A percentile compares a stretch with the other conserved stretches of the same genome.
Conservation (phyloP, 2,113 vertebrate genomes). For the Acanthochromis polyacanthus region DNA sequence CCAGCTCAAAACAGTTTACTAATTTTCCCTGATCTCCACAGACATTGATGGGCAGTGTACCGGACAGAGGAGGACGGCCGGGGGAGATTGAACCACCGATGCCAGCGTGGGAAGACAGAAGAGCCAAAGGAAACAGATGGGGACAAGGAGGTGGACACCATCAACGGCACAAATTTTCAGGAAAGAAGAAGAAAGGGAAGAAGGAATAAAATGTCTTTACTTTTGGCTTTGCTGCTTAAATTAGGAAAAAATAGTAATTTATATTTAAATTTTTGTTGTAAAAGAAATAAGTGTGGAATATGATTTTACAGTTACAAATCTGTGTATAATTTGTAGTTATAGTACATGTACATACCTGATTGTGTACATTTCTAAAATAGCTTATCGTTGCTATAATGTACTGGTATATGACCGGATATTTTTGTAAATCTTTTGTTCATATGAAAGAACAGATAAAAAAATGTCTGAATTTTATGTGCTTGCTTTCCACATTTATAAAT, state of each 20-base stretch:
- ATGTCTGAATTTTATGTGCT: background rate
- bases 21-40: slow-evolving; percentile 57
- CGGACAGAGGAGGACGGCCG: slow-evolving; percentile 91
- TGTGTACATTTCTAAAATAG: slow-evolving; percentile 32
- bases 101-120: slow-evolving; percentile 85
- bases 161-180: slow-evolving; percentile 63
- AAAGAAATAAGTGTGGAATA: slow-evolving; percentile 9
- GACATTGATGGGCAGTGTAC: slow-evolving; percentile 89
- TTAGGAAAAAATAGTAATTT: background rate
- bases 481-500: slow-evolving; percentile 7
- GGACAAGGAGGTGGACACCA: slow-evolving; percentile 62
- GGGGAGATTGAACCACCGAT: slow-evolving; percentile 91
- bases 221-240: background rate
- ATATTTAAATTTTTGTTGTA: slow-evolving; percentile 18
- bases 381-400: slow-evolving; percentile 13
- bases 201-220: slow-evolving; percentile 35
- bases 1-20: background rate
- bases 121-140: slow-evolving; percentile 67
- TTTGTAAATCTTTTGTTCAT: slow-evolving; percentile 30
- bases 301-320: slow-evolving; percentile 26
- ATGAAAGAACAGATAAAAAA: slow-evolving; percentile 5
- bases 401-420: slow-evolving; percentile 29
- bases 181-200: slow-evolving; percentile 77
- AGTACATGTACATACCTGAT: background rate
- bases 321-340: slow-evolving; percentile 18